Percentiles rank a stretch among this genome's conserved stretches.
phyloP scores from a whole-genome alignment of 2,797 vertebrate genomes.

The Rhinella marina region DNA sequence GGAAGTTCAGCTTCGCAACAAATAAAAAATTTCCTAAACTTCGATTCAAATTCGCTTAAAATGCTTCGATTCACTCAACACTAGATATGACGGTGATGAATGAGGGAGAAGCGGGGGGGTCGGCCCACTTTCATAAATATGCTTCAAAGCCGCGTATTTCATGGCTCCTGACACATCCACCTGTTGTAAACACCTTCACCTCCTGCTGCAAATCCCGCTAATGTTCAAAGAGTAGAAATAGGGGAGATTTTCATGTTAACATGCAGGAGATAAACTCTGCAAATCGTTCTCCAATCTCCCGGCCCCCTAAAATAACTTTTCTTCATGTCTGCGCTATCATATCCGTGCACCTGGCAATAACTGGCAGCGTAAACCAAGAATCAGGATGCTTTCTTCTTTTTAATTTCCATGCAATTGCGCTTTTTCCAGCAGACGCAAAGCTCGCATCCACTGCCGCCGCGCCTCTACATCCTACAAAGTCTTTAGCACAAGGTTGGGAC shows the following conservation, averaged over 20 bases:
- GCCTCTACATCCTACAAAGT: conserved; percentile 3
- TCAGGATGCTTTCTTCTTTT: conserved; percentile 9
- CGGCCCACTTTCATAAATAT: neutral
- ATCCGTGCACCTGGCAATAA: conserved; percentile 22
- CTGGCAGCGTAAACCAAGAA: neutral
- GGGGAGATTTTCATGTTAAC: neutral
- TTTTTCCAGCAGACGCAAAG: neutral
- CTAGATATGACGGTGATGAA: no score
- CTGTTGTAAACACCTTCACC: neutral
- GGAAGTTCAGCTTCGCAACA: no score
- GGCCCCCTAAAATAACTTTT: neutral
- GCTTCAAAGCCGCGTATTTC: neutral
- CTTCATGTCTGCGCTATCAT: conserved; percentile 17
- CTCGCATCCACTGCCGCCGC: neutral
- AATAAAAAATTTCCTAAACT: no score
- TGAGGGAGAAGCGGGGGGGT: no score
- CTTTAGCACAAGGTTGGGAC: neutral
- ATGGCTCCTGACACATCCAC: neutral
- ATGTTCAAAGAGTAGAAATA: neutral
- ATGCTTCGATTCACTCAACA: no score
- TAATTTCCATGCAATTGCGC: conserved; percentile 6
- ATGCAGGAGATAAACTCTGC: neutral
- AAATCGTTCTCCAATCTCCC: conserved; percentile 1
- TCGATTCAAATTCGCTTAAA: no score
- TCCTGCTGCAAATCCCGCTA: neutral